Conservation (phyloP, 2,888 invertebrate genomes). For the Flexamia atlantica region DNA sequence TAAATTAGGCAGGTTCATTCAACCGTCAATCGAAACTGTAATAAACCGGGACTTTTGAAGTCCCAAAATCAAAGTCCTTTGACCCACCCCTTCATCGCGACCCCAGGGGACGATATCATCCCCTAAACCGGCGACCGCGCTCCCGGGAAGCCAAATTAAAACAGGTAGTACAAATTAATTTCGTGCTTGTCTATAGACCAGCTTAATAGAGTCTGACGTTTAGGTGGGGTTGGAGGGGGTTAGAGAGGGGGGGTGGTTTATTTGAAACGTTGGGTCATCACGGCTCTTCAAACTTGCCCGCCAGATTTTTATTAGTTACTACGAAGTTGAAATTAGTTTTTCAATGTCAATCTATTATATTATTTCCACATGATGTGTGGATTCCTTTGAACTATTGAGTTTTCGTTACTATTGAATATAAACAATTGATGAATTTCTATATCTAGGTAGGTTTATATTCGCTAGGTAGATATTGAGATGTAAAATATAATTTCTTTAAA, state of each 20-base stretch:
- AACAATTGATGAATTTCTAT: no score
- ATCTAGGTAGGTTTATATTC: no score
- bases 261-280: constrained; percentile 15
- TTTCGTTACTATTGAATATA: no score
- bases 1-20: neutral
- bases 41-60: constrained; percentile 33
- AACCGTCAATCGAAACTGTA: constrained; percentile 22
- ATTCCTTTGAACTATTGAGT: no score
- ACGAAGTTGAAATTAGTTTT: neutral
- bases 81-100: constrained; percentile 14
- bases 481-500: no score
- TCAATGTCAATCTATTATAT: neutral
- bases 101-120: constrained; percentile 12
- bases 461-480: no score
- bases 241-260: neutral
- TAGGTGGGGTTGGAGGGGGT: constrained; percentile 12
- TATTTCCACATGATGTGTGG: no score
- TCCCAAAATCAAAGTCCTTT: constrained; percentile 32
- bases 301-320: constrained; percentile 11
- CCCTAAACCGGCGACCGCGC: neutral
- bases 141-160: constrained; percentile 55
- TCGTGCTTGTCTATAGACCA: constrained; percentile 36
- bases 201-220: constrained; percentile 55
- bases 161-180: constrained; percentile 58
- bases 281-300: constrained; percentile 11